phyloP scores from a whole-genome alignment of 2,797 vertebrate species.

The Pseudochaenichthys georgianus region DNA sequence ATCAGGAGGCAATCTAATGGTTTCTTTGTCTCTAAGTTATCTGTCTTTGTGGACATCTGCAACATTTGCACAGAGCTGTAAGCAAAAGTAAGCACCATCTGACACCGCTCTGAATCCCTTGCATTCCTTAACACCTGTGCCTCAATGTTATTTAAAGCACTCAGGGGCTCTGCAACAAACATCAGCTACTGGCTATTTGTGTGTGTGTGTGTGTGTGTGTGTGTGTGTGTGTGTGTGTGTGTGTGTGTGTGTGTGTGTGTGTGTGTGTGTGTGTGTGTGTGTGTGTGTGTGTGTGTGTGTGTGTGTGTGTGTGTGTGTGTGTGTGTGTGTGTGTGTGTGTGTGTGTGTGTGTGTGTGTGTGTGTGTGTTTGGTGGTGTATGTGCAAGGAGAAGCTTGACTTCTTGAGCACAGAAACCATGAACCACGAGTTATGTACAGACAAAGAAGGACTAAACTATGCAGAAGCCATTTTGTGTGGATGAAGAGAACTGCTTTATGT shows the following conservation, averaged over 20 bases:
- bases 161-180: constrained; percentile 74
- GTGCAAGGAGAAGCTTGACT: constrained; percentile 41
- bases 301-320: background rate
- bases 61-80: constrained; percentile 76
- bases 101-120: constrained; percentile 75
- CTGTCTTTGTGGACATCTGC: constrained; percentile 77
- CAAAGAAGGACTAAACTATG: constrained; percentile 38
- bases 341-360: constrained; percentile 23
- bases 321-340: too few relatives aligned
- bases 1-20: constrained; percentile 74
- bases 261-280: too few relatives aligned
- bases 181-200: constrained; percentile 76
- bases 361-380: constrained; percentile 17
- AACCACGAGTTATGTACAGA: constrained; percentile 47
- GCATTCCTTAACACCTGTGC: constrained; percentile 80
- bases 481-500: constrained; percentile 11
- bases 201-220: constrained; percentile 32
- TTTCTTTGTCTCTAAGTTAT: constrained; percentile 77
- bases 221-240: constrained; percentile 10
- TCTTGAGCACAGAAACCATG: constrained; percentile 60
- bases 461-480: constrained; percentile 27
- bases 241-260: too few relatives aligned
- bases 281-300: constrained; percentile 9
- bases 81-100: constrained; percentile 81
- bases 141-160: constrained; percentile 81